Conservation (phyloP, 2,113 vertebrate genomes). For the Corythornis cristatus region DNA sequence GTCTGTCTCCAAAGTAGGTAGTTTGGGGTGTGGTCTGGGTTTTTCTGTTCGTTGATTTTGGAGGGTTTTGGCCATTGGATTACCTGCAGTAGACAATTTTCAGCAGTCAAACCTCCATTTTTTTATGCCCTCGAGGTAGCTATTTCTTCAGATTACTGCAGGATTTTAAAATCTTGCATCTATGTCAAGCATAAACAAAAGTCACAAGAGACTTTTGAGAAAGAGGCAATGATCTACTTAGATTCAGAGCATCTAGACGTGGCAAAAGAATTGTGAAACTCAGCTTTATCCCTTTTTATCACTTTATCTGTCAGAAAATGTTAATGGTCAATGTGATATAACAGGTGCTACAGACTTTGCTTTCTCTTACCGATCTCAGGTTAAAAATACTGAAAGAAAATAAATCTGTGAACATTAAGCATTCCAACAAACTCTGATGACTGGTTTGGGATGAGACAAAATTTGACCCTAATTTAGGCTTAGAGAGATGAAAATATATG, state of each 20-base stretch:
- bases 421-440: background rate
- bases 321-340: background rate
- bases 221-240: background rate
- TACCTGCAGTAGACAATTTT: background rate
- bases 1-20: background rate
- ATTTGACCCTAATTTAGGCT: background rate
- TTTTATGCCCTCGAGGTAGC: background rate
- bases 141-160: background rate
- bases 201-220: background rate
- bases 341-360: background rate
- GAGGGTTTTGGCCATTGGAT: background rate
- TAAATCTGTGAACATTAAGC: background rate
- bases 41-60: background rate
- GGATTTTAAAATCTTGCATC: background rate
- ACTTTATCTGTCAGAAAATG: background rate
- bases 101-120: background rate
- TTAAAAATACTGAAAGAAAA: background rate
- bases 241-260: background rate
- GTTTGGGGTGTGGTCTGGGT: background rate
- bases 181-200: background rate
- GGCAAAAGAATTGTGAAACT: background rate
- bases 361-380: background rate
- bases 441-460: background rate
- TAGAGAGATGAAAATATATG: background rate
- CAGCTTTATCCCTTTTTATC: background rate